Evolutionary conservation across 2,113 vertebrate genomes (phyloP).

Genomic region (Hyperopisus bebe): DNA sequence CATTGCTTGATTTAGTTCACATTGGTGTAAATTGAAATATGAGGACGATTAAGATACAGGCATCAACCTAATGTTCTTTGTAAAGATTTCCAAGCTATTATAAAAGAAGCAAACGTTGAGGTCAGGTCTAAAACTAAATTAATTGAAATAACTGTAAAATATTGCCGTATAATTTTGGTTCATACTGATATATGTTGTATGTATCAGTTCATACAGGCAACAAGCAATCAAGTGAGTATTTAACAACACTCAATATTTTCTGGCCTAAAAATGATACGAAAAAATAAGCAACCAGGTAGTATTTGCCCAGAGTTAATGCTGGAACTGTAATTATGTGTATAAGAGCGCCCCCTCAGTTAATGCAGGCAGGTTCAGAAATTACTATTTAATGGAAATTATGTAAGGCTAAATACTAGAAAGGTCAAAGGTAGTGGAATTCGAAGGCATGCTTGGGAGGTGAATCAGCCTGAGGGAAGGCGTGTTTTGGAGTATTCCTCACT

Average conservation of each 20-base stretch:
- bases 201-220: background rate
- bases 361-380: background rate
- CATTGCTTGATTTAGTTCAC: background rate
- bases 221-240: background rate
- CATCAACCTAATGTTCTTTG: background rate
- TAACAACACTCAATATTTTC: background rate
- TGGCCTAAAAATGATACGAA: background rate
- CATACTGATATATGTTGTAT: background rate
- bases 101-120: background rate
- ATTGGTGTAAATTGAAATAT: background rate
- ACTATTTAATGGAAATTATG: constrained; percentile 15
- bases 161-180: background rate
- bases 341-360: background rate
- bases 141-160: background rate
- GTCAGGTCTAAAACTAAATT: background rate
- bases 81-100: background rate
- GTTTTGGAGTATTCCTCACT: constrained; percentile 33
- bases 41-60: background rate
- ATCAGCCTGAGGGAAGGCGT: constrained; percentile 55
- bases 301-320: background rate
- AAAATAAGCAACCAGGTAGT: background rate
- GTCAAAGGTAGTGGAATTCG: constrained; percentile 16
- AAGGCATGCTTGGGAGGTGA: constrained; percentile 48
- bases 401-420: constrained; percentile 6
- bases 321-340: background rate